phyloP scores from a whole-genome alignment of 23 tunicate genomes.

The Styela plicata region DNA sequence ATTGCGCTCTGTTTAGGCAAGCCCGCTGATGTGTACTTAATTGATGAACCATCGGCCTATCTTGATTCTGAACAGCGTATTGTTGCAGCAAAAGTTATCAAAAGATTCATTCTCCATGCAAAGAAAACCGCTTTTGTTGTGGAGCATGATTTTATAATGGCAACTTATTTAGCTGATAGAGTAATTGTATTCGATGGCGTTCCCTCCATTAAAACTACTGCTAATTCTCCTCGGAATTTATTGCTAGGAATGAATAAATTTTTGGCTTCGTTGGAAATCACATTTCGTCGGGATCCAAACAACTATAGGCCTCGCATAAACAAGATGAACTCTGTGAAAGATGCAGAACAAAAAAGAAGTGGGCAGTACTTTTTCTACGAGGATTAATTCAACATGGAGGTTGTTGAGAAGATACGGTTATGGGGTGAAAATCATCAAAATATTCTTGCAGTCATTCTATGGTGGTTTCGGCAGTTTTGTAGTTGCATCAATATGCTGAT shows the following conservation, averaged over 20 bases:
- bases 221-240: slow-evolving; percentile 68
- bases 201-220: slow-evolving; percentile 83
- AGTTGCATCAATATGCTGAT: too few species aligned
- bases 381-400: slow-evolving; percentile 43
- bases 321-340: slow-evolving; percentile 78
- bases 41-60: slow-evolving; percentile 97
- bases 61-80: slow-evolving; percentile 97
- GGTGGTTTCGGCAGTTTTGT: too few species aligned
- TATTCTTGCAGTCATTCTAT: too few species aligned
- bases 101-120: slow-evolving; percentile 86
- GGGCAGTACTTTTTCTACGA: slow-evolving; percentile 91
- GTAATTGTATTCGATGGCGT: slow-evolving; percentile 89
- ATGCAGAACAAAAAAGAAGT: slow-evolving; percentile 68
- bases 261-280: slow-evolving; percentile 72
- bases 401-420: too few species aligned
- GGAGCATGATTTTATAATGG: slow-evolving; percentile 99
- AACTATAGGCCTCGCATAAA: slow-evolving; percentile 87
- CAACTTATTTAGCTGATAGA: slow-evolving; percentile 89
- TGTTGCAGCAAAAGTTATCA: slow-evolving; percentile 93
- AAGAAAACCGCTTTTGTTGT: slow-evolving; percentile 98
- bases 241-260: slow-evolving; percentile 87
- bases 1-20: slow-evolving; percentile 83
- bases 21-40: slow-evolving; percentile 91
- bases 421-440: too few species aligned
- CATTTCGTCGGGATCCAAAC: slow-evolving; percentile 96